Evolutionary conservation across 1,140 invertebrate species (phyloP), one percentile per base, ranked within the genome.

Genomic region (Phymorhynchus buccinoides): DNA sequence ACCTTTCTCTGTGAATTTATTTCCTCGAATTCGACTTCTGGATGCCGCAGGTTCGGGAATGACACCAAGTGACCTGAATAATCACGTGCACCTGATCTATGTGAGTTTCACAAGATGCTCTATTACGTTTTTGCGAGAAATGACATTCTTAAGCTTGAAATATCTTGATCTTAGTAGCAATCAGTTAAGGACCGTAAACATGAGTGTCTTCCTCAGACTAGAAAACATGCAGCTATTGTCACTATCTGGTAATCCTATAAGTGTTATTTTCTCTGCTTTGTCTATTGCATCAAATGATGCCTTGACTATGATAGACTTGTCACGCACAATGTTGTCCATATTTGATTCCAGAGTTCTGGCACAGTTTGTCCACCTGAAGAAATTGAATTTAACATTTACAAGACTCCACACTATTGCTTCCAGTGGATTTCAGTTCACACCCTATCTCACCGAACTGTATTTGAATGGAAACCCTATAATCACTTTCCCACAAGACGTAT

Each of bases 151-250:
- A 42, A 44, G 52, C 62, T 32, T 77, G 41, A 27, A n/a, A 22
- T 0, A 30, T 22, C 35, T 86, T 9, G 78, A 84, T 71, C 37
- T 86, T 12, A 81, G 86, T 9, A 1, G 84, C 39, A 86, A 84
- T 39, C 37, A 56, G 73, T 73, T 86, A 56, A 12, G 9, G 12
- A 22, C 6, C 30, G 39, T 86, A 3, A 66, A 42, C 9, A 7
- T 41, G 32, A 30, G 44, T 48, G 56, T 41, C 14, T 86, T 86
- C 42, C 9, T 22, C 18, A 42, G 35, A 52, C 37, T 84, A 22
- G 9, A 32, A 32, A 84, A 84, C 30, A 32, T 86, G 12, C 66
- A 39, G 62, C 9, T 27, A 6, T 62, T 86, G 35, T 44, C 71
- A 42, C 71, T 86, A 39, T 27, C 75, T 0, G 41, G 62, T 3